Evolutionary conservation across 2,113 vertebrate species (phyloP), one percentile per base, ranked within the genome.

Genomic region (Rafetus swinhoei): DNA sequence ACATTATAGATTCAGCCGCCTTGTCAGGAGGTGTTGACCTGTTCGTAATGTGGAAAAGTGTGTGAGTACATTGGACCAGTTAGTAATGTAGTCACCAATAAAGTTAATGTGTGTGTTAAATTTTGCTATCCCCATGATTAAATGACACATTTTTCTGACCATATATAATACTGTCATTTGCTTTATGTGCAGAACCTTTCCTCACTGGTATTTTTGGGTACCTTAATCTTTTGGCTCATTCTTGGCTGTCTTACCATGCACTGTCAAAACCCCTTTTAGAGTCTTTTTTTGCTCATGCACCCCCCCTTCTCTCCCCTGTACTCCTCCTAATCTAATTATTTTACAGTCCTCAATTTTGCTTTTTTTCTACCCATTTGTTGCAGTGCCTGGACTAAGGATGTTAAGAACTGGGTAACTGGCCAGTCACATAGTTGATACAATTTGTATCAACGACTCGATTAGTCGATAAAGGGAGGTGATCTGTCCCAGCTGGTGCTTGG

Each of bases 311-410:
- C 13, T 10, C 57, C 27, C 7, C 3, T 55, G 45, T 39, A 6
- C 9, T 29, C 0, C 50, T 45, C 50, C 21, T 0, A 2, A 1
- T 5, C 4, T 0, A 25, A 50, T 5, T 1, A 0, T 14, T n/a
- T 29, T 25, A n/a, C 18, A 1, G 2, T 24, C 39, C n/a, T 93
- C 52, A 8, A 2, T 35, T 6, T 13, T n/a, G 14, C 19, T 9
- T 89, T 32, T 29, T 45, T 91, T 45, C 55, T 39, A 77, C 18
- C 13, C 57, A 0, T 0, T 7, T 59, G 72, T 24, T 53, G 6
- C 39, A 27, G 39, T 76, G 11, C 22, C 72, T 76, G 72, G 39
- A 76, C 9, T 13, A 45, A 45, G 45, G 45, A 45, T 45, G 45
- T 45, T 45, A 45, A 45, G 45, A 45, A 45, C 45, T 45, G 45